These are phyloP conservation scores for Drosophila trapezifrons DNA, from an alignment of 1,140 invertebrate genomes.

Conservation along the genomic window DNA sequence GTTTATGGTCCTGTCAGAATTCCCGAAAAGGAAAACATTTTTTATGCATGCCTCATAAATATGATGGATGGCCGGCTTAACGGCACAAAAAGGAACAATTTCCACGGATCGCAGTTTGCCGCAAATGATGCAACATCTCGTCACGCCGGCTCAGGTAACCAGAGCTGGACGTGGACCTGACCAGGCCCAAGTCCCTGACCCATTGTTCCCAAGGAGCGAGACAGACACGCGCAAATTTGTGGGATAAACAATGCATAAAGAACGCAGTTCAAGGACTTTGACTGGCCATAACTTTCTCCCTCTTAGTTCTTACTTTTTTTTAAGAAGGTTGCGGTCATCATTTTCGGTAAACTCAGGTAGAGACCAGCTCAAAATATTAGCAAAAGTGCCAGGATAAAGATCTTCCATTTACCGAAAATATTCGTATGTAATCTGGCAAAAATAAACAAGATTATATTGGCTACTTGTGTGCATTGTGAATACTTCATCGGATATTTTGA, in stretches of 20 bases:
- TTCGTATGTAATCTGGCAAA: conserved; percentile 30
- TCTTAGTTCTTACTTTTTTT: conserved; percentile 41
- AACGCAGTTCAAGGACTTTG: conserved; percentile 75
- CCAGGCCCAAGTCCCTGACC: conserved; percentile 22
- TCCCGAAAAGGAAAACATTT: conserved; percentile 42
- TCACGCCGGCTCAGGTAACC: conserved; percentile 54
- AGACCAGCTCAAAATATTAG: conserved; percentile 16
- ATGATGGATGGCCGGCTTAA: conserved; percentile 37
- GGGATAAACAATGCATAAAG: conserved; percentile 66
- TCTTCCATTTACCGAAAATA: conserved; percentile 32
- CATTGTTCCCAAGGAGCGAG: conserved; percentile 31
- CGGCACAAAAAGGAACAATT: conserved; percentile 31
- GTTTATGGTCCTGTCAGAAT: conserved; percentile 55
- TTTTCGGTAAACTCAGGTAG: conserved; percentile 62
- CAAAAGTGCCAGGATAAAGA: conserved; percentile 7
- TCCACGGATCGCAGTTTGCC: conserved; percentile 65
- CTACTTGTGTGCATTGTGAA: conserved; percentile 22
- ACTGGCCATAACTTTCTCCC: conserved; percentile 63
- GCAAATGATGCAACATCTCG: conserved; percentile 63
- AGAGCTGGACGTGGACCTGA: conserved; percentile 7
- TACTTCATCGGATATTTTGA: conserved; percentile 29
- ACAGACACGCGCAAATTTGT: conserved; percentile 69
- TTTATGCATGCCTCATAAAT: conserved; percentile 59
- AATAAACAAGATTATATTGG: conserved; percentile 45
- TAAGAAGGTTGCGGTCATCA: conserved; percentile 61